A percentile compares a stretch with the other conserved stretches of the same genome.
Evolutionary conservation across 23 tunicate genomes (phyloP).

Genomic region (Styela clava): DNA sequence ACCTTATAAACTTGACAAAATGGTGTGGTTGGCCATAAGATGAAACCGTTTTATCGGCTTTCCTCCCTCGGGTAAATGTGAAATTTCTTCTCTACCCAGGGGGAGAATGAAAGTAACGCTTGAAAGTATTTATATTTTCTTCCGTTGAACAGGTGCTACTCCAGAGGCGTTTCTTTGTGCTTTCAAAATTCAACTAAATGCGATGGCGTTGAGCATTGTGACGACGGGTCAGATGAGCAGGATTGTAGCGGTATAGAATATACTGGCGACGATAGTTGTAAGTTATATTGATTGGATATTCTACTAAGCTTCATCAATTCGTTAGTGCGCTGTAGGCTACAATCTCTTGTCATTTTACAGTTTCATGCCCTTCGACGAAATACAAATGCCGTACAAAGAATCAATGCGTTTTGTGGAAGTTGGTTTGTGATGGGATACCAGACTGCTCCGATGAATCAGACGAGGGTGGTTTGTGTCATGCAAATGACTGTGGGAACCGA

Average conservation of each 20-base stretch:
- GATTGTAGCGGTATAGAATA: background rate
- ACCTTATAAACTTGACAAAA: too few relatives aligned
- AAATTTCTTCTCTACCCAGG: too few relatives aligned
- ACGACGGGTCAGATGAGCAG: slow-evolving; percentile 14
- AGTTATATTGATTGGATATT: too few relatives aligned
- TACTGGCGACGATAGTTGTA: background rate
- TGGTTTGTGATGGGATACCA: background rate
- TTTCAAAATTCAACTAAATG: background rate
- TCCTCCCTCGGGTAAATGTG: too few relatives aligned
- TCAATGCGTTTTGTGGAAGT: background rate
- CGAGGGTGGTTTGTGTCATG: slow-evolving; percentile 26
- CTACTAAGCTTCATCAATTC: too few relatives aligned
- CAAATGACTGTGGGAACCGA: background rate
- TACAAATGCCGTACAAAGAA: slow-evolving; percentile 2
- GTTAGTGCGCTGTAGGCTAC: too few relatives aligned
- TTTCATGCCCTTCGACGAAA: background rate
- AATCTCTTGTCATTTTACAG: too few relatives aligned
- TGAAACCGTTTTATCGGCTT: too few relatives aligned
- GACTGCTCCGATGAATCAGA: slow-evolving; percentile 14
- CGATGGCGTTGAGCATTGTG: slow-evolving; percentile 19
- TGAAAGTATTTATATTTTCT: too few relatives aligned
- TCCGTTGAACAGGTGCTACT: slow-evolving; percentile 9
- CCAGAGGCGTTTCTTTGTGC: slow-evolving; percentile 7
- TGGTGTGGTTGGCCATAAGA: too few relatives aligned
- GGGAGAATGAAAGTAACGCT: too few relatives aligned